Evolutionary conservation across 1,140 invertebrate genomes (phyloP).

Genomic region (Dermatophagoides farinae): DNA sequence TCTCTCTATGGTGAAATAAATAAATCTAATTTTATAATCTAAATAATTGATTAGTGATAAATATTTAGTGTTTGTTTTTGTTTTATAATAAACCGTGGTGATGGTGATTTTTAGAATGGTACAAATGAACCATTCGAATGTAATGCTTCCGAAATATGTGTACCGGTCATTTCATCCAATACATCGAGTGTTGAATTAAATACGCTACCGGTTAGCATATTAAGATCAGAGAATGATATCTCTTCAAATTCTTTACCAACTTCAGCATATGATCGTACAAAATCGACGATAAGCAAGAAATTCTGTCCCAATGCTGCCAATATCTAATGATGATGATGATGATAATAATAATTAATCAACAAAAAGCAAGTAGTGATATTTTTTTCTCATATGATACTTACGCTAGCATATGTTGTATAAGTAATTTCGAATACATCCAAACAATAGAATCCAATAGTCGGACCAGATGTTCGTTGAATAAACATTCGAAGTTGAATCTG

Average conservation of each 20-base stretch:
- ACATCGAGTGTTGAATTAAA: slow-evolving; percentile 5
- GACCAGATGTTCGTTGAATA: slow-evolving; percentile 14
- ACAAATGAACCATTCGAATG: too few relatives aligned
- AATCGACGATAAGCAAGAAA: slow-evolving; percentile 15
- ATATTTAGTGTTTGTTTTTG: too few relatives aligned
- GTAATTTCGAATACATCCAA: slow-evolving; percentile 14
- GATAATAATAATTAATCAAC: too few relatives aligned
- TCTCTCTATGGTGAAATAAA: too few relatives aligned
- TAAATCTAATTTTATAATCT: too few relatives aligned
- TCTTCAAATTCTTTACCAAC: slow-evolving; percentile 8
- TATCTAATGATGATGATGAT: not conserved
- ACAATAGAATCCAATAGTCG: slow-evolving; percentile 15
- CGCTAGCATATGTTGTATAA: slow-evolving; percentile 10
- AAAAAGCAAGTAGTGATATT: not conserved
- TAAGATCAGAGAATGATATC: not conserved
- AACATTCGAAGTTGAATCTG: slow-evolving; percentile 14
- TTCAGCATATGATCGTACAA: slow-evolving; percentile 13
- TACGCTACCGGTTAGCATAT: not conserved
- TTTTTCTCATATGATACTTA: slow-evolving; percentile 4
- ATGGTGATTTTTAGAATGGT: too few relatives aligned
- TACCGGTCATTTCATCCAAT: slow-evolving; percentile 2
- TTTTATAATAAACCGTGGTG: too few relatives aligned
- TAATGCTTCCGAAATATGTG: not conserved
- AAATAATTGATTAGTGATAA: too few relatives aligned
- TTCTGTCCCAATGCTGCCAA: slow-evolving; percentile 13